Evolutionary conservation across 2,888 invertebrate species (phyloP).

Genomic region (Rhagonycha lutea): DNA sequence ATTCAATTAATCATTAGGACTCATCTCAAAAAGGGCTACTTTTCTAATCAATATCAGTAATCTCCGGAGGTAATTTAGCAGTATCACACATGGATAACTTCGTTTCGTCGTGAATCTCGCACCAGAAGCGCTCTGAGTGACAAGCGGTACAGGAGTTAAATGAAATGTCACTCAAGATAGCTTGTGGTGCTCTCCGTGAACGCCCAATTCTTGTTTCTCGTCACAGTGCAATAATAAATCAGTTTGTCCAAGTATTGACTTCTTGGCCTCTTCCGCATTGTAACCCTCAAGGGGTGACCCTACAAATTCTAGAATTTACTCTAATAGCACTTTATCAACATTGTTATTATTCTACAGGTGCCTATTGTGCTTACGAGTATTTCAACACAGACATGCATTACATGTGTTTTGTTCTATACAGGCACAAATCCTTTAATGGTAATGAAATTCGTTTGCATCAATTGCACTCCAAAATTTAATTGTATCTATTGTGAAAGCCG

Average conservation of each 20-base stretch:
- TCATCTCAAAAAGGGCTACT: slow-evolving; percentile 50
- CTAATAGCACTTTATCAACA: slow-evolving; percentile 9
- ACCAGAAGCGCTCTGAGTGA: slow-evolving; percentile 52
- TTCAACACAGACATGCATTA: slow-evolving; percentile 47
- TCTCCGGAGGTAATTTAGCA: slow-evolving; percentile 52
- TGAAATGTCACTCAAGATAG: slow-evolving; percentile 58
- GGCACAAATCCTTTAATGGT: slow-evolving; percentile 49
- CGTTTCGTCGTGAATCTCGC: slow-evolving; percentile 45
- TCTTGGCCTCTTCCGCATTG: slow-evolving; percentile 32
- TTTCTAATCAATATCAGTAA: slow-evolving; percentile 50
- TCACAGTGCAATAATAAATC: slow-evolving; percentile 54
- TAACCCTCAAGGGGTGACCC: slow-evolving; percentile 25
- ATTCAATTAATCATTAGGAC: slow-evolving; percentile 54
- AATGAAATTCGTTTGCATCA: slow-evolving; percentile 50
- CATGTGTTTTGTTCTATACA: slow-evolving; percentile 52
- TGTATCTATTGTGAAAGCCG: slow-evolving; percentile 47
- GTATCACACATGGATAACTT: slow-evolving; percentile 51
- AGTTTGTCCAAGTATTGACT: slow-evolving; percentile 42
- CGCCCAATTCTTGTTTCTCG: slow-evolving; percentile 54
- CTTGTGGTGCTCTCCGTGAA: slow-evolving; percentile 49
- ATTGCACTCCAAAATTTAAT: slow-evolving; percentile 48
- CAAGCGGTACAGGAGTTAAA: slow-evolving; percentile 55
- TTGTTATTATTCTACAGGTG: slow-evolving; percentile 53
- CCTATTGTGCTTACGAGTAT: slow-evolving; percentile 48
- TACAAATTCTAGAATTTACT: slow-evolving; percentile 20